Base-by-base conservation (phyloP, 2,113 vertebrate species). In the Pseudolaguvia tuberculata region DNA sequence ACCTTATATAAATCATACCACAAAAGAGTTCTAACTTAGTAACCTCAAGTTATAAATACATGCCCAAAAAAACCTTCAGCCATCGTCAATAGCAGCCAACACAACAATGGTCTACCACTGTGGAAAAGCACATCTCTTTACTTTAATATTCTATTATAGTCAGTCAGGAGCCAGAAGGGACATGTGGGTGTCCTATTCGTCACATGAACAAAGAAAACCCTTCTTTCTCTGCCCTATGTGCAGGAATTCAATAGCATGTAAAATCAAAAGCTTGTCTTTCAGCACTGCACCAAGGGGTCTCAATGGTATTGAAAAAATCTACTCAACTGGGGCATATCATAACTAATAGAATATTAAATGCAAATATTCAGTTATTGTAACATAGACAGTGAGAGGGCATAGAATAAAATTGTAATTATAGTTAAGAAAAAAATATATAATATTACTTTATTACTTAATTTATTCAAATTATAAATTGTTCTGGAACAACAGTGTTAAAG, bases 171-270 rank as follows among this genome's bases (percentile, higher is more conserved):
- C 65, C 83, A 74, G 62, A 70, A 76, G 77, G 77, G 78, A 73
- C 79, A 71, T 45, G 55, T 59, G 70, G 76, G 77, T 78, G 77
- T 82, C 77, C 79, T 80, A 83, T 82, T 86, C 79, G 67, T 72
- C 67, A 74, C 66, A 62, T 76, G 70, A 88, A 85, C 79, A 87
- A 88, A 86, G 70, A 66, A 66, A 75, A 80, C 63, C 56, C 47
- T 52, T 76, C 72, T 45, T 63, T 59, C n/a, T n/a, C n/a, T n/a
- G n/a, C n/a, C n/a, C n/a, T n/a, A n/a, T 76, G 78, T 65, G 74
- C 69, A 55, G 70, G 73, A 71, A 63, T 73, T 80, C 31, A 85
- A 79, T 79, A 67, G 78, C 70, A 77, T 72, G 61, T 57, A 20
- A 35, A 77, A 82, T 83, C 79, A 88, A 78, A 83, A 55, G 29